These are phyloP conservation scores for Capreolus pygargus DNA, from an alignment of 2,113 vertebrate species.

Conservation along the genomic window DNA sequence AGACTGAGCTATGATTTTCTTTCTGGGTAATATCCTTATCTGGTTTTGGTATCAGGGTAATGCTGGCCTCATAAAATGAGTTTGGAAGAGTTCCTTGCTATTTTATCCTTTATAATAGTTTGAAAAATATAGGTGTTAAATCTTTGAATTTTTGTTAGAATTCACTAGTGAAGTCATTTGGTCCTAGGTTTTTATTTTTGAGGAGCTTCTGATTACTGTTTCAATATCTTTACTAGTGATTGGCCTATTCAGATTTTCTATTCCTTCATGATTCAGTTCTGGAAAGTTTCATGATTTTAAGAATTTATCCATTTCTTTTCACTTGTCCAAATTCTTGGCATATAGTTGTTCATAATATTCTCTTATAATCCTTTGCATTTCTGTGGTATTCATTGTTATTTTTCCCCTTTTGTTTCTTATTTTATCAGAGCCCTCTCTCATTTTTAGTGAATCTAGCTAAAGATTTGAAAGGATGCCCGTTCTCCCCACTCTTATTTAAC, in stretches of 20 bases:
- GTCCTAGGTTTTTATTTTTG: neutral
- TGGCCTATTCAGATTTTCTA: neutral
- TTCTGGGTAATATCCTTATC: neutral
- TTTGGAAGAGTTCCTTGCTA: neutral
- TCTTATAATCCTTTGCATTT: neutral
- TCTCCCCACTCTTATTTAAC: neutral
- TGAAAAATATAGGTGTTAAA: neutral
- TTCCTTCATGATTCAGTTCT: neutral
- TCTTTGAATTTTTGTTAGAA: neutral
- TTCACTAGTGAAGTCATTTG: neutral
- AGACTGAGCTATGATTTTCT: neutral
- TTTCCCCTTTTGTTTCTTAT: neutral
- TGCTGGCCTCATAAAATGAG: neutral
- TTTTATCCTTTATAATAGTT: neutral
- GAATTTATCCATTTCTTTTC: neutral
- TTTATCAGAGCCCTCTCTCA: neutral
- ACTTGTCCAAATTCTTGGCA: neutral
- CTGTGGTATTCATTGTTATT: neutral
- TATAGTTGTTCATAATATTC: neutral
- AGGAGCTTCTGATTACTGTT: neutral
- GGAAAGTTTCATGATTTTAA: neutral
- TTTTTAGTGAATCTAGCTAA: neutral
- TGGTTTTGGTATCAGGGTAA: neutral
- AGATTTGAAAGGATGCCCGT: neutral
- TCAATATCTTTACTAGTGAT: neutral